phyloP scores from a whole-genome alignment of 2,888 invertebrate genomes.

The Nomada hirtipes region DNA sequence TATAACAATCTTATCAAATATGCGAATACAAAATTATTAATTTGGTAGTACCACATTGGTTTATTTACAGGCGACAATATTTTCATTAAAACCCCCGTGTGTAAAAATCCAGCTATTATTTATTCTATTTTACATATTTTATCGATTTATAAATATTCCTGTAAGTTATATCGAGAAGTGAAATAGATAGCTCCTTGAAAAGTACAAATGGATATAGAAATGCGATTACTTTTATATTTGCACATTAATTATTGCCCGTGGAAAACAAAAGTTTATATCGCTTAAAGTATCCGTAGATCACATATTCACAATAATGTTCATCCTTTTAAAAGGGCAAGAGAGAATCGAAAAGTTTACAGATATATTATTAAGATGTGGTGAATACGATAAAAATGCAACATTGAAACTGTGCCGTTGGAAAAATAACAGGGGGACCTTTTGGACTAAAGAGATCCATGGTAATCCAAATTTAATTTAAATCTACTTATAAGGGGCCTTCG shows the following conservation, averaged over 20 bases:
- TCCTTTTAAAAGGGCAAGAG: conserved; percentile 84
- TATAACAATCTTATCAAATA: background rate
- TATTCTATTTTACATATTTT: conserved; percentile 38
- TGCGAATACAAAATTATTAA: too few species aligned
- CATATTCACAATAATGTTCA: background rate
- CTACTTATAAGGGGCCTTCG: too few species aligned
- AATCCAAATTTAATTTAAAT: background rate
- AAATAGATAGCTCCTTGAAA: background rate
- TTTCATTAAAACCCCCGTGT: background rate
- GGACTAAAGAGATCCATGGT: conserved; percentile 71
- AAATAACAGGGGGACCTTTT: conserved; percentile 84
- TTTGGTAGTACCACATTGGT: too few species aligned
- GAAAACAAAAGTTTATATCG: too few species aligned
- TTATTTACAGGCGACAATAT: background rate
- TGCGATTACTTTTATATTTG: background rate
- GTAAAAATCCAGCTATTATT: conserved; percentile 26
- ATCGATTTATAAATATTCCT: conserved; percentile 22
- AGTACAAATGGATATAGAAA: conserved; percentile 10
- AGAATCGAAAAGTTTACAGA: conserved; percentile 84
- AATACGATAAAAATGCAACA: conserved; percentile 81
- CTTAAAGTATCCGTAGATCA: background rate
- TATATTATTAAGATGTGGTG: conserved; percentile 82
- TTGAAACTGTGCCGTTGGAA: conserved; percentile 86
- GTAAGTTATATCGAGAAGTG: background rate
- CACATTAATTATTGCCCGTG: too few species aligned